Evolutionary conservation across 2,113 vertebrate genomes (phyloP), one percentile per base, ranked within the genome.

Genomic region (Phalacrocorax carbo): DNA sequence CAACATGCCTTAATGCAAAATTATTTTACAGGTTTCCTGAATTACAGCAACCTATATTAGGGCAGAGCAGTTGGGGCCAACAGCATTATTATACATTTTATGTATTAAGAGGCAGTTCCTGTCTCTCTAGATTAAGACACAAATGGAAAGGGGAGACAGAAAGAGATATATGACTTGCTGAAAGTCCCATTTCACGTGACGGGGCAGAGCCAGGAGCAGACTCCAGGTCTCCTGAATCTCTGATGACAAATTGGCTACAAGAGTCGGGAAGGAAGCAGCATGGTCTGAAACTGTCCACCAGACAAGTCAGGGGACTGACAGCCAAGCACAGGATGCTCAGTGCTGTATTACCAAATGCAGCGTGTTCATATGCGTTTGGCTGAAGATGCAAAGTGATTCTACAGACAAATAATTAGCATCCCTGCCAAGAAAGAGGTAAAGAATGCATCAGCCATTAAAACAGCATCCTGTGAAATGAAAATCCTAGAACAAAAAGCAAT

Each of bases 331-430:
- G 36, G 95, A 95, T 89, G 82, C 87, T 93, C 54, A 66, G 73
- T 1, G 4, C 64, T 64, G 34, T 54, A 62, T 72, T 95, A 94
- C 78, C 86, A 77, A 77, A 87, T 5, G 32, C 73, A 68, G 66
- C 46, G 36, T 42, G 55, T 32, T 88, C 68, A 6, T 58, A 17
- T 60, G 48, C 7, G 1, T 77, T 94, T 54, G 64, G 49, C 58
- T 94, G 61, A 84, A 93, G 80, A 94, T 73, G 66, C 54, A 94
- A 96, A 96, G 94, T 73, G 91, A 95, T 97, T 95, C 51, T 36
- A 82, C 94, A 97, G 96, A 85, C 82, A 96, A 95, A 81, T 95
- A 96, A 96, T 95, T 91, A 96, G 84, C 51, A 48, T 32, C 75
- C 58, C 70, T 83, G 93, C 94, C 95, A 95, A 91, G n/a, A 96